Evolutionary conservation across 92 coral and sea anemone species (phyloP), one percentile per base, ranked within the genome.

Genomic region (Metridium senile): DNA sequence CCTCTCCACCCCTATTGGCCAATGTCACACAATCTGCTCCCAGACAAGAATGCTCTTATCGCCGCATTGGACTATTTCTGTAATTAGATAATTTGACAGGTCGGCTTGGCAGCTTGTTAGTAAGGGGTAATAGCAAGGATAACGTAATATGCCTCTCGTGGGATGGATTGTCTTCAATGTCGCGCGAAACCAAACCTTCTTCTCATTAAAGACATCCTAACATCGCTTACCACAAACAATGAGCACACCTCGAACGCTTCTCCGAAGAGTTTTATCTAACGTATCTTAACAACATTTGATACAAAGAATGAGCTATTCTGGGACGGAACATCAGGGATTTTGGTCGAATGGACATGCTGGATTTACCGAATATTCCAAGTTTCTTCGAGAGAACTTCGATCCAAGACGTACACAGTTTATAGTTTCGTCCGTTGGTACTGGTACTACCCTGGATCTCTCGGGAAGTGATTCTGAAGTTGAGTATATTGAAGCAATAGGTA

Each of bases 31-130:
- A 21, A 73, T 33, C 47, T 66, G 19, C 65, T 21, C 51, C 53
- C 23, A 73, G 78, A 73, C 78, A 73, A 73, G 74, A 73, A 70
- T 66, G 65, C 78, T 53, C 75, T 81, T 86, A 86, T 86, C 90
- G 66, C 76, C 77, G 46, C 49, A 74, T 69, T 74, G 76, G 76
- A 66, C 79, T 30, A 30, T 81, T 84, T 66, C 83, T 35, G 87
- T 89, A 91, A 91, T 89, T 79, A 91, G 94, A 91, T 91, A 91
- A 91, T 91, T 78, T 74, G 97, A 89, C 97, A 91, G 97, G 69
- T 91, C 84, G 75, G 59, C 84, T 82, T 89, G 88, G 82, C 88
- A 87, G 91, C 97, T 91, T 89, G 93, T 91, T 91, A 91, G 93
- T 69, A 79, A 8, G 72, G 83, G 77, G 84, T 76, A 82, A 79